Evolutionary conservation across 2,113 vertebrate species (phyloP), one percentile per base, ranked within the genome.

Genomic region (Machaerirhynchus nigripectus): DNA sequence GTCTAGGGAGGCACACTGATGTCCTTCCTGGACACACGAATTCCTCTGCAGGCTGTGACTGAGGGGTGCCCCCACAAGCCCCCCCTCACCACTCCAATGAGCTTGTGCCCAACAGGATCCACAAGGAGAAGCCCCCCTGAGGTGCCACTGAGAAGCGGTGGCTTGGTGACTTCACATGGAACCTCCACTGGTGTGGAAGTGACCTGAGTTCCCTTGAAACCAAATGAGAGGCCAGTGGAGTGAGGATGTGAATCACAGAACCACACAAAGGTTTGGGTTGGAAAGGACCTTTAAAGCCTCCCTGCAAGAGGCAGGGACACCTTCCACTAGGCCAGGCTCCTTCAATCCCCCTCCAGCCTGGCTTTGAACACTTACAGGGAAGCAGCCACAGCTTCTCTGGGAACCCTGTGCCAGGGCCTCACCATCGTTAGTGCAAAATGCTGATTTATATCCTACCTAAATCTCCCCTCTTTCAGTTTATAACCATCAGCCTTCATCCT

Each of bases 91-190:
- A 2, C 33, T 24, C 33, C 22, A 12, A 10, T 0, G 2, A 73
- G 17, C 22, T 42, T 9, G 0, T 47, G 24, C 28, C 56, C 53
- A 28, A 2, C 0, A 31, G 53, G 15, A 61, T 8, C 46, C 52
- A 14, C 35, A 9, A 7, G 16, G 10, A 26, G 64, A 56, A 75
- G 40, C 53, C 20, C 19, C 15, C 33, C 13, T 12, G 20, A n/a
- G 40, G 49, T 79, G 31, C 28, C 31, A 8, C 39, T 10, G 49
- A 18, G 26, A 16, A 33, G 1, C 1, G 6, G 30, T 5, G 63
- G 3, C 47, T 27, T 15, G 33, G 23, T 76, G 30, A 21, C 30
- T 26, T 56, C 67, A 13, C 27, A 6, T 0, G 2, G 64, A 31
- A 9, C 7, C 31, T 65, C 17, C 46, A 3, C 3, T 46, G 55